These are phyloP conservation scores for Acronicta alni DNA, from an alignment of 2,888 invertebrate genomes.

Conservation along the genomic window DNA sequence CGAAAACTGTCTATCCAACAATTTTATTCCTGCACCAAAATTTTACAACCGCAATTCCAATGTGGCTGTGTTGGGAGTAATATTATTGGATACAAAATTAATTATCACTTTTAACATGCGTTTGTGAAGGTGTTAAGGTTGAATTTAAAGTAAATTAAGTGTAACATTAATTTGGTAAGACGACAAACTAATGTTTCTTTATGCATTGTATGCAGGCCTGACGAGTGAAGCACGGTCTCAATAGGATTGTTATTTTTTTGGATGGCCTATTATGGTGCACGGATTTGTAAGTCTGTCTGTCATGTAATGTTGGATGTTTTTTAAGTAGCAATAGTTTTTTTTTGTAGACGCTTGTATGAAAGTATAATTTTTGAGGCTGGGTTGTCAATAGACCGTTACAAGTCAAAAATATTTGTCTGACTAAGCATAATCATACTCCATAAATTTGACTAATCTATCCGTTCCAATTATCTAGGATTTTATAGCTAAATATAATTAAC, in stretches of 20 bases:
- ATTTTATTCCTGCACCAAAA: slow-evolving; percentile 37
- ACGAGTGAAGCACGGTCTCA: slow-evolving; percentile 51
- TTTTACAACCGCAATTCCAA: slow-evolving; percentile 21
- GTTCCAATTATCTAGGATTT: too few relatives aligned
- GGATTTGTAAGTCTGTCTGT: slow-evolving; percentile 59
- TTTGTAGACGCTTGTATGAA: slow-evolving; percentile 54
- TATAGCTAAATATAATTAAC: too few relatives aligned
- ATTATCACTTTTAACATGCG: slow-evolving; percentile 5
- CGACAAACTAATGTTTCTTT: slow-evolving; percentile 60
- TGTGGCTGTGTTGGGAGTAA: slow-evolving; percentile 52
- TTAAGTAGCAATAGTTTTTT: slow-evolving; percentile 57
- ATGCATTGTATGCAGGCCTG: slow-evolving; percentile 71
- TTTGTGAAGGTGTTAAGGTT: slow-evolving; percentile 31
- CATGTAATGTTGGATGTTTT: slow-evolving; percentile 51
- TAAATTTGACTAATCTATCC: too few relatives aligned
- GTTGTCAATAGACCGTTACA: slow-evolving; percentile 15
- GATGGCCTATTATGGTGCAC: slow-evolving; percentile 59
- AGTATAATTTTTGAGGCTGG: slow-evolving; percentile 48
- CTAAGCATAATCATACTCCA: too few relatives aligned
- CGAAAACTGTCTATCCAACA: slow-evolving; percentile 14
- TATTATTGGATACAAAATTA: slow-evolving; percentile 55
- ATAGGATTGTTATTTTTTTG: slow-evolving; percentile 61
- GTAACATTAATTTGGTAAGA: slow-evolving; percentile 34
- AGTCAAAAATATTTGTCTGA: slow-evolving; percentile 22
- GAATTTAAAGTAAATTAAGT: slow-evolving; percentile 17